Conservation (phyloP, 2,888 invertebrate genomes). For the Gastracanthus pulcherrimus region DNA sequence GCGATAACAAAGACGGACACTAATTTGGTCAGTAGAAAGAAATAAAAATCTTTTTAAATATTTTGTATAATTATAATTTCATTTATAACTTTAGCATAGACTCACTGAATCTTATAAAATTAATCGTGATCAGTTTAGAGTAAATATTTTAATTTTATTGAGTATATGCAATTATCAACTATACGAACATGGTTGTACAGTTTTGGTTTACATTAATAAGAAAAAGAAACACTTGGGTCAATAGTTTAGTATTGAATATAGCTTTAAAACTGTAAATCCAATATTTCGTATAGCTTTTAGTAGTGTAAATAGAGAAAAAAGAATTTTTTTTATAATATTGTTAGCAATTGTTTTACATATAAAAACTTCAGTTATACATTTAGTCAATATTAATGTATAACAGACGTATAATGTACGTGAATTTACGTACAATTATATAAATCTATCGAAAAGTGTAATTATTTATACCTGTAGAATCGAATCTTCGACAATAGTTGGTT, state of each 20-base stretch:
- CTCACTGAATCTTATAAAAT: too few species aligned
- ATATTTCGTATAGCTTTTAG: neutral
- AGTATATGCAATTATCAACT: too few species aligned
- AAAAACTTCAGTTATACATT: constrained; percentile 19
- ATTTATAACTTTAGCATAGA: neutral
- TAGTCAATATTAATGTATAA: constrained; percentile 1
- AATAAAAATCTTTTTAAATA: neutral
- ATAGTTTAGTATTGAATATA: too few species aligned
- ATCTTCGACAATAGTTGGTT: constrained; percentile 16
- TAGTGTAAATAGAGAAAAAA: neutral
- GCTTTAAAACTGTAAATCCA: too few species aligned
- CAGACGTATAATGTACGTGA: neutral
- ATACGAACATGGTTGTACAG: too few species aligned
- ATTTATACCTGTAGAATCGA: constrained; percentile 46
- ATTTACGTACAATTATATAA: constrained; percentile 12
- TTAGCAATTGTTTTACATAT: neutral
- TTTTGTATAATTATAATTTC: constrained; percentile 6
- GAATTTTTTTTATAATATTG: constrained; percentile 4
- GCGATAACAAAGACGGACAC: too few species aligned
- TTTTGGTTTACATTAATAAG: too few species aligned
- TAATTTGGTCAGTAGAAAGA: too few species aligned
- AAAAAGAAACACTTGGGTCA: too few species aligned
- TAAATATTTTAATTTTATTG: too few species aligned
- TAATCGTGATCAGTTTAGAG: too few species aligned
- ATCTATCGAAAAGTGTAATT: constrained; percentile 25